Percentiles rank a stretch among this genome's conserved stretches.
These are phyloP conservation scores for Agrilus cyanescens DNA, from an alignment of 2,888 invertebrate genomes.

Conservation along the genomic window DNA sequence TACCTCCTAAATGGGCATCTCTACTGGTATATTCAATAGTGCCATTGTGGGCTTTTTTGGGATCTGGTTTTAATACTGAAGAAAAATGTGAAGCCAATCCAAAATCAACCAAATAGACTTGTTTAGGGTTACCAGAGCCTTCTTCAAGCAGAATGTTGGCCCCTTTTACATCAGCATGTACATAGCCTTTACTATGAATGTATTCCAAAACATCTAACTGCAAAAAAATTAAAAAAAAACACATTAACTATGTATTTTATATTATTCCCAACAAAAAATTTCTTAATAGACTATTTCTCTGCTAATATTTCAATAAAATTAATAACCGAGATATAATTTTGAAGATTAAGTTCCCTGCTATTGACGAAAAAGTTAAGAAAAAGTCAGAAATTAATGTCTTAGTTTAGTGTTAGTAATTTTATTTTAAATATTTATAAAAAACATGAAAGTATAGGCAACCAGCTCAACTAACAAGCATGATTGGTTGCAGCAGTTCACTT, in stretches of 20 bases:
- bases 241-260: too few species aligned
- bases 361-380: too few species aligned
- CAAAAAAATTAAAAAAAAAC: slow-evolving; percentile 21
- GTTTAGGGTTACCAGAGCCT: slow-evolving; percentile 50
- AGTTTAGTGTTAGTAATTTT: too few species aligned
- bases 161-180: slow-evolving; percentile 94
- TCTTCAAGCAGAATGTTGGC: slow-evolving; percentile 79
- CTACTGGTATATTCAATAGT: slow-evolving; percentile 93
- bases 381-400: too few species aligned
- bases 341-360: too few species aligned
- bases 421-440: too few species aligned
- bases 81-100: slow-evolving; percentile 73
- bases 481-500: too few species aligned
- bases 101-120: slow-evolving; percentile 85
- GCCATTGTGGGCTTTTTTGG: slow-evolving; percentile 89
- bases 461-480: background rate
- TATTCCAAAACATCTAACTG: slow-evolving; percentile 84
- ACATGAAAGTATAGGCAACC: too few species aligned
- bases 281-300: too few species aligned
- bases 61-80: slow-evolving; percentile 69
- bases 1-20: slow-evolving; percentile 89
- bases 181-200: slow-evolving; percentile 80
- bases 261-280: too few species aligned
- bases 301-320: too few species aligned
- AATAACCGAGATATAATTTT: too few species aligned